A percentile compares a stretch with the other conserved stretches of the same genome.
phyloP scores from a whole-genome alignment of 1,140 invertebrate species.

The Nomia melanderi region DNA sequence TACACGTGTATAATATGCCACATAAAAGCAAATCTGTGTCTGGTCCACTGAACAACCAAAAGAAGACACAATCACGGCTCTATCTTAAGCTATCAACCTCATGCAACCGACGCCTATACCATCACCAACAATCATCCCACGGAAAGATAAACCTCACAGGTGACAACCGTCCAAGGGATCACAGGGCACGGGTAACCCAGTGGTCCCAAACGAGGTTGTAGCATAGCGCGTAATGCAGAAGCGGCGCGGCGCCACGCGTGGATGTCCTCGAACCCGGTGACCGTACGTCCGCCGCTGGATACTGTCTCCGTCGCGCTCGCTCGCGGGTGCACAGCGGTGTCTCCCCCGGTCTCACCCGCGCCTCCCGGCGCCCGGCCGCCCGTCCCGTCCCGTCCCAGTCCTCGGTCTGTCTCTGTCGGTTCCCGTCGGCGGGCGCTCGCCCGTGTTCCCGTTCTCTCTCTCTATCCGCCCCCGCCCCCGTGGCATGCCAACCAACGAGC shows the following conservation, averaged over 20 bases:
- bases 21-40: too few relatives aligned
- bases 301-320: conserved; percentile 31
- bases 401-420: conserved; percentile 13
- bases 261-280: conserved; percentile 38
- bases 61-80: too few relatives aligned
- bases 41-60: too few relatives aligned
- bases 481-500: conserved; percentile 73
- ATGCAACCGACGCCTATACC: too few relatives aligned
- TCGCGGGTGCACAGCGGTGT: conserved; percentile 18
- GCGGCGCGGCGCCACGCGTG: neutral
- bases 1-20: too few relatives aligned
- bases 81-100: too few relatives aligned
- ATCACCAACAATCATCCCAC: too few relatives aligned
- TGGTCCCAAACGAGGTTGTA: neutral
- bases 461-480: conserved; percentile 57
- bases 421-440: conserved; percentile 31
- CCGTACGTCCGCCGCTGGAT: conserved; percentile 35
- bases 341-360: conserved; percentile 20
- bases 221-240: neutral
- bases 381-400: conserved; percentile 40
- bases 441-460: conserved; percentile 56
- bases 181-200: neutral
- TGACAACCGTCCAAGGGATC: too few relatives aligned
- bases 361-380: neutral
- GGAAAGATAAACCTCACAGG: too few relatives aligned